Conservation (phyloP, 2,888 invertebrate genomes). For the Netelia fuscicornis region DNA sequence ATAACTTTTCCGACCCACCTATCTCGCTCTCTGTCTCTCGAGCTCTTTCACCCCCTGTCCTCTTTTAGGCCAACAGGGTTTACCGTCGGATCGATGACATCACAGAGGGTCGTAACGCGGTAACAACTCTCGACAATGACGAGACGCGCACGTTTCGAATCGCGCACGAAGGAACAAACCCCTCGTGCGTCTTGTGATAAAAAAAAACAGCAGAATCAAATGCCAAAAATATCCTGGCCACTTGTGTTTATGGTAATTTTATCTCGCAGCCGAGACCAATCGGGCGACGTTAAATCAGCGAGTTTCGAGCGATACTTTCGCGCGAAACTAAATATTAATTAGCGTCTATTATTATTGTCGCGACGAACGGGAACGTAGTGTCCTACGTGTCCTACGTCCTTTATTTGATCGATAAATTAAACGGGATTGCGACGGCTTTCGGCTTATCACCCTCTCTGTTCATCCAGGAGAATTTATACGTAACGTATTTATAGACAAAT, state of each 20-base stretch:
- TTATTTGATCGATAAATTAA: slow-evolving; percentile 60
- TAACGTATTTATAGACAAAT: too few species aligned
- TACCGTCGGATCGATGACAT: slow-evolving; percentile 70
- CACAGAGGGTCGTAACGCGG: slow-evolving; percentile 61
- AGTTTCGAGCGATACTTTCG: slow-evolving; percentile 13
- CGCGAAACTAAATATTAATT: slow-evolving; percentile 70
- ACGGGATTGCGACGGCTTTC: slow-evolving; percentile 4
- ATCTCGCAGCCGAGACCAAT: slow-evolving; percentile 80
- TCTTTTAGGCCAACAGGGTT: background rate
- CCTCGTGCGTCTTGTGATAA: slow-evolving; percentile 67
- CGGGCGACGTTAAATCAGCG: slow-evolving; percentile 75
- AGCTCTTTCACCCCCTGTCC: slow-evolving; percentile 21
- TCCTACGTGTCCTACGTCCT: background rate
- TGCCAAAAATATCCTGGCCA: slow-evolving; percentile 75
- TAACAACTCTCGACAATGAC: slow-evolving; percentile 75
- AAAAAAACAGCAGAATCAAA: slow-evolving; percentile 73
- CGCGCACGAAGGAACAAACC: background rate
- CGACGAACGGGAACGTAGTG: background rate
- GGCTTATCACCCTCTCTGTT: background rate
- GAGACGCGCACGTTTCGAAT: slow-evolving; percentile 40
- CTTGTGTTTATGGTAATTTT: slow-evolving; percentile 82
- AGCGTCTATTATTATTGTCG: slow-evolving; percentile 59
- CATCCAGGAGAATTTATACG: background rate
- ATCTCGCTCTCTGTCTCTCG: slow-evolving; percentile 53
- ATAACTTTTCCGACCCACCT: slow-evolving; percentile 75